These are phyloP conservation scores for Acinonyx jubatus DNA, from an alignment of 2,113 vertebrate genomes.

Conservation along the genomic window DNA sequence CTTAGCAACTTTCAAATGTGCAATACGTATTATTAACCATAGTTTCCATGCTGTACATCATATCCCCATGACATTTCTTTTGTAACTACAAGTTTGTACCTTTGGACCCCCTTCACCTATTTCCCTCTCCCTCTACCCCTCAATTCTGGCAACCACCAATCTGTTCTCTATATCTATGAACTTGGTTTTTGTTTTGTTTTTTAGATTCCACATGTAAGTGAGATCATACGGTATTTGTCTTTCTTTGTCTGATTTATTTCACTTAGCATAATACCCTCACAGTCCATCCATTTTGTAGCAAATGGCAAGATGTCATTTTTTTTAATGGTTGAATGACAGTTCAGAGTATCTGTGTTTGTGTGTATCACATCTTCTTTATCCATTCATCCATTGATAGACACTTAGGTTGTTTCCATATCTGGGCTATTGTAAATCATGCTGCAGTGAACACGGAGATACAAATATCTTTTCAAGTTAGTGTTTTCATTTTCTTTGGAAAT, in stretches of 20 bases:
- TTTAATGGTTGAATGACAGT: neutral
- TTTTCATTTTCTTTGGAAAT: neutral
- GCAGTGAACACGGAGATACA: neutral
- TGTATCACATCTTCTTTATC: neutral
- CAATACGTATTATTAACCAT: neutral
- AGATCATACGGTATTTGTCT: neutral
- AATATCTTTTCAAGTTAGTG: neutral
- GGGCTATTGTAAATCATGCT: neutral
- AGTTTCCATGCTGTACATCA: neutral
- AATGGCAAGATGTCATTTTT: neutral
- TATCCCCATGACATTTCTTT: neutral
- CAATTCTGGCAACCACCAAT: neutral
- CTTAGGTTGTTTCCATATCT: neutral
- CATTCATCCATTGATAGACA: neutral
- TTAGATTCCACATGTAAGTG: neutral
- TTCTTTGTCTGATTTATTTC: neutral
- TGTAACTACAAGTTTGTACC: neutral
- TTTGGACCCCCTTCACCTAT: neutral
- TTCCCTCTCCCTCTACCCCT: neutral
- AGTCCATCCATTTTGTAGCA: neutral
- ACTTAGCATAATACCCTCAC: neutral
- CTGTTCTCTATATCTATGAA: neutral
- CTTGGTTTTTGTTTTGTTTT: neutral
- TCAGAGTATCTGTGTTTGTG: neutral
- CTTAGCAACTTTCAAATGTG: neutral